phyloP scores from a whole-genome alignment of 2,113 vertebrate genomes.

The Calcarius ornatus region DNA sequence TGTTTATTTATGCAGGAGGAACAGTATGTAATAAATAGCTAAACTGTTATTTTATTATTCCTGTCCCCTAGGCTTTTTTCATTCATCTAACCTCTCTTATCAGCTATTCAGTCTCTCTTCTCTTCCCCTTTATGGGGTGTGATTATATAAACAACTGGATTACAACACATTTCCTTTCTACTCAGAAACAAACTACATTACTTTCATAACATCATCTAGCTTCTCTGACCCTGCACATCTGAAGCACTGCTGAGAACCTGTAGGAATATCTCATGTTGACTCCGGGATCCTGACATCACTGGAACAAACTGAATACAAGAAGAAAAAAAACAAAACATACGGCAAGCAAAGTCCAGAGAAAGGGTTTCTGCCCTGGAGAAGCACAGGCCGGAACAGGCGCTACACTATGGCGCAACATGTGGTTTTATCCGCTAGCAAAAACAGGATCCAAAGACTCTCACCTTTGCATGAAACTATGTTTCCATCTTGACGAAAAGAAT shows the following conservation, averaged over 20 bases:
- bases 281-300: background rate
- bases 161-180: background rate
- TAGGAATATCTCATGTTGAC: background rate
- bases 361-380: background rate
- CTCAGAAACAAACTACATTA: background rate
- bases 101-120: background rate
- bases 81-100: background rate
- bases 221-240: background rate
- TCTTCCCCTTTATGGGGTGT: background rate
- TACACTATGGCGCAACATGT: background rate
- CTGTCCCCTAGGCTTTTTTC: background rate
- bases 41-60: background rate
- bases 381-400: background rate
- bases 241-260: background rate
- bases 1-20: background rate
- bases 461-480: slow-evolving; percentile 77
- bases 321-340: background rate
- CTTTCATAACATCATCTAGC: background rate
- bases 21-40: background rate
- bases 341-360: background rate
- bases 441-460: slow-evolving; percentile 33
- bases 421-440: background rate
- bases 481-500: slow-evolving; percentile 73
- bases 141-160: background rate
- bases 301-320: background rate